Base-by-base conservation (phyloP, 2,888 invertebrate genomes). In the Anaspis maculata region DNA sequence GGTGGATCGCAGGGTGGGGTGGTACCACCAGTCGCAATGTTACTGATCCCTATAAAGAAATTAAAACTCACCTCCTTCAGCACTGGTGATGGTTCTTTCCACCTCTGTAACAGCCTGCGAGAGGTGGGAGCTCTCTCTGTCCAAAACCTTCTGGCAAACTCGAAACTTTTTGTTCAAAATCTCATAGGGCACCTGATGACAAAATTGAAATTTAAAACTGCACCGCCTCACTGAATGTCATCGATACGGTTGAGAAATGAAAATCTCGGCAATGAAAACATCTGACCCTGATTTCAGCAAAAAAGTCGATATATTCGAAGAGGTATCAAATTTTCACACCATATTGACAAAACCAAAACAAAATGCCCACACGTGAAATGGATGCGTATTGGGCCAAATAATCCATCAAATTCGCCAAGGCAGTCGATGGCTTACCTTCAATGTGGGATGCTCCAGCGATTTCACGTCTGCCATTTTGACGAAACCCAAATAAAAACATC, bases 91-190 rank as follows among this genome's bases (percentile, higher is more conserved):
- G 12, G 79, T 77, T 37, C 75, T 74, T 54, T 91, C 89, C n/a
- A 92, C 67, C 45, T 90, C 89, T 30, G 72, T 71, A 0, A 86
- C 82, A 0, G 81, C 78, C 41, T 77, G 77, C 48, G 87, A 83
- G 2, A 95, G 85, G 59, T 92, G 88, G 2, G 91, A 82, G 0
- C 88, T 87, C 62, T 92, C 96, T 37, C 95, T 74, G 57, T 97
- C 97, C 36, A 98, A 69, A 7, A 84, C 83, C 54, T 96, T 92
- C 66, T 98, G 97, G 2, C 95, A 90, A 26, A 85, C 80, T 33
- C 97, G 82, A 64, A 96, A 98, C 54, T 89, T 90, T 65, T 97
- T 97, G 68, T 98, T 98, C 45, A 98, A 72, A 28, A 97, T 79
- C 68, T 98, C 98, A 59, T 97, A 98, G 2, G 97, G 97, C 45